A percentile compares a stretch with the other conserved stretches of the same genome.
Conservation (phyloP, 2,797 vertebrate species). For the Helarctos malayanus region DNA sequence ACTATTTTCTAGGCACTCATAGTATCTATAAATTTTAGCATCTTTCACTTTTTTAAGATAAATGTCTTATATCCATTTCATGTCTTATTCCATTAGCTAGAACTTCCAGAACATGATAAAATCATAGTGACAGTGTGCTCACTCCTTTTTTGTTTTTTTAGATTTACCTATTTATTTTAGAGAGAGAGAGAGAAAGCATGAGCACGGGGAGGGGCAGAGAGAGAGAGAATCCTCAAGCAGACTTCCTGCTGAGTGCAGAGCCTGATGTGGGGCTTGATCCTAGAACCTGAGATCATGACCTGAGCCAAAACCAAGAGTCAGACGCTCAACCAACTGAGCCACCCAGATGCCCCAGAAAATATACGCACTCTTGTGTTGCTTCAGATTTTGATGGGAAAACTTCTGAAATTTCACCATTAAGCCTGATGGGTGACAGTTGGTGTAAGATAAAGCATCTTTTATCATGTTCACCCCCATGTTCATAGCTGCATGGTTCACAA, state of each 20-base stretch:
- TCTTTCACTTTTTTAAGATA: neutral
- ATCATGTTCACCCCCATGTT: neutral
- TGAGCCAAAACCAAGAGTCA: too few relatives aligned
- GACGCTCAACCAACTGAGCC: too few relatives aligned
- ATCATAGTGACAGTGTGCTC: neutral
- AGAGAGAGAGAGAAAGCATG: too few relatives aligned
- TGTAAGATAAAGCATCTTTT: neutral
- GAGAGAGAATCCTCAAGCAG: too few relatives aligned
- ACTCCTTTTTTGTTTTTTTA: too few relatives aligned
- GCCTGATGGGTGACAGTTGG: neutral
- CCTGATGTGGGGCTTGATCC: too few relatives aligned
- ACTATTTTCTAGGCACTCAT: neutral
- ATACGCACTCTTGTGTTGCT: neutral
- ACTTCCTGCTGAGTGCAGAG: too few relatives aligned
- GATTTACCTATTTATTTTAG: too few relatives aligned
- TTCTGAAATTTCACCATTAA: neutral
- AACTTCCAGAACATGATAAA: neutral
- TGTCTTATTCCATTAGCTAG: neutral
- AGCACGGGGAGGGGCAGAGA: too few relatives aligned
- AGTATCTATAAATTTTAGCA: neutral
- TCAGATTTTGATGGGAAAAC: conserved; percentile 54
- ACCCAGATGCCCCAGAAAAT: too few relatives aligned
- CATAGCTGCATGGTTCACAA: neutral
- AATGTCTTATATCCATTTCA: neutral
- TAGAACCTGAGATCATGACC: too few relatives aligned